A percentile compares a stretch with the other conserved stretches of the same genome.
These are phyloP conservation scores for Tachystola acroxantha DNA, from an alignment of 2,888 invertebrate species.

Conservation along the genomic window DNA sequence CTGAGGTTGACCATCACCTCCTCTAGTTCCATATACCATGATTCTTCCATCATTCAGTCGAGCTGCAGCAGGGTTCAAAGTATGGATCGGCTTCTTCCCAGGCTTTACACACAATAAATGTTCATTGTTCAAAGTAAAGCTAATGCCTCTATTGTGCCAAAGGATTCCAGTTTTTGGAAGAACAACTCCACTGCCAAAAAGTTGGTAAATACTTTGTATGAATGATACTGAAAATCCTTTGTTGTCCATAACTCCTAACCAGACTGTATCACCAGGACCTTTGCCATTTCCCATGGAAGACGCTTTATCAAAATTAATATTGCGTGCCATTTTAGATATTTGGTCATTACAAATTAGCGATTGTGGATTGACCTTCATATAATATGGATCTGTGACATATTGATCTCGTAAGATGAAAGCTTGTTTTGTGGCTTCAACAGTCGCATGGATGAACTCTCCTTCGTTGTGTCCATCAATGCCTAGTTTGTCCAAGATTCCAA, in stretches of 20 bases:
- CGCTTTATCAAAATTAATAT: slow-evolving; percentile 36
- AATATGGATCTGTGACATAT: slow-evolving; percentile 54
- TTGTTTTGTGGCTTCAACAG: slow-evolving; percentile 59
- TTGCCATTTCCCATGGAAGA: slow-evolving; percentile 32
- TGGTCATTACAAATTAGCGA: slow-evolving; percentile 34
- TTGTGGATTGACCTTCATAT: slow-evolving; percentile 48
- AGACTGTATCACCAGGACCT: slow-evolving; percentile 60
- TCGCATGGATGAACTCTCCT: slow-evolving; percentile 52
- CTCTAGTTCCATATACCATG: slow-evolving; percentile 59
- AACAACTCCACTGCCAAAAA: slow-evolving; percentile 55
- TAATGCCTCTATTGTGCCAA: slow-evolving; percentile 60
- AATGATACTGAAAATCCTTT: slow-evolving; percentile 66
- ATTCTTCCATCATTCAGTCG: slow-evolving; percentile 56
- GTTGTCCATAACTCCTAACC: slow-evolving; percentile 65
- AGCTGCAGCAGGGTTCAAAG: slow-evolving; percentile 60
- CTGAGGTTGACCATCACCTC: slow-evolving; percentile 66
- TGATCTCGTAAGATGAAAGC: slow-evolving; percentile 45
- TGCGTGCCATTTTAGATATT: slow-evolving; percentile 43
- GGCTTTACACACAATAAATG: slow-evolving; percentile 46
- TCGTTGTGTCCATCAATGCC: slow-evolving; percentile 48
- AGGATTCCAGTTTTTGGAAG: slow-evolving; percentile 61
- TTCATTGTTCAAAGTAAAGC: slow-evolving; percentile 42
- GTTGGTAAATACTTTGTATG: slow-evolving; percentile 58
- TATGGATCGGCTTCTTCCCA: slow-evolving; percentile 63
- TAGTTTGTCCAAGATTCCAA: slow-evolving; percentile 56